Evolutionary conservation across 1,140 invertebrate genomes (phyloP).

Genomic region (Bathynomus jamesi): DNA sequence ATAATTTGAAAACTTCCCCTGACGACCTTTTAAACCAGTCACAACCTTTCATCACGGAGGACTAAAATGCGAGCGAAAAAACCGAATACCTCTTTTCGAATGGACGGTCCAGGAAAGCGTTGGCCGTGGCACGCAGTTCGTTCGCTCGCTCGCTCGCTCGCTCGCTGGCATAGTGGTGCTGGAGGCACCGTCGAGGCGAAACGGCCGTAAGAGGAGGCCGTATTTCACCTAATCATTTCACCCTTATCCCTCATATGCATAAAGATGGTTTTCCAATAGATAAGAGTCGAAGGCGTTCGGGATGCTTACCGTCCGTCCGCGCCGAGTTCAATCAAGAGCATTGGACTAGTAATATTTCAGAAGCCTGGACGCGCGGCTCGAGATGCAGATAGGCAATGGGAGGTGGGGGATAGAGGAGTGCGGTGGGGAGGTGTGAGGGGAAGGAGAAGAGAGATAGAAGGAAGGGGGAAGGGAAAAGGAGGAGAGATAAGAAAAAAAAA

Average conservation of each 20-base stretch:
- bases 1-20: neutral
- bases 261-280: neutral
- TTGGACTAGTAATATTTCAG: slow-evolving; percentile 1
- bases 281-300: neutral
- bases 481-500: neutral
- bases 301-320: neutral
- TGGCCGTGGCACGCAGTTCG: neutral
- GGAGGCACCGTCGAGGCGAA: neutral
- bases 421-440: neutral
- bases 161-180: no score
- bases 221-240: slow-evolving; percentile 1
- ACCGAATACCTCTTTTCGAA: neutral
- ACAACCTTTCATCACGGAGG: neutral
- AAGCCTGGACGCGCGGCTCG: neutral
- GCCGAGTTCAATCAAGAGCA: neutral
- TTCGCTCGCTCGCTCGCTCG: no score
- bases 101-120: neutral
- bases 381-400: neutral
- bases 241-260: neutral
- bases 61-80: no score
- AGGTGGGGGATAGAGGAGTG: neutral
- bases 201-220: neutral
- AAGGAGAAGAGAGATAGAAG: neutral
- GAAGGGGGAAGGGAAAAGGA: neutral
- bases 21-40: slow-evolving; percentile 1